phyloP scores from a whole-genome alignment of 1,140 invertebrate species.

The Saxidomus purpurata region DNA sequence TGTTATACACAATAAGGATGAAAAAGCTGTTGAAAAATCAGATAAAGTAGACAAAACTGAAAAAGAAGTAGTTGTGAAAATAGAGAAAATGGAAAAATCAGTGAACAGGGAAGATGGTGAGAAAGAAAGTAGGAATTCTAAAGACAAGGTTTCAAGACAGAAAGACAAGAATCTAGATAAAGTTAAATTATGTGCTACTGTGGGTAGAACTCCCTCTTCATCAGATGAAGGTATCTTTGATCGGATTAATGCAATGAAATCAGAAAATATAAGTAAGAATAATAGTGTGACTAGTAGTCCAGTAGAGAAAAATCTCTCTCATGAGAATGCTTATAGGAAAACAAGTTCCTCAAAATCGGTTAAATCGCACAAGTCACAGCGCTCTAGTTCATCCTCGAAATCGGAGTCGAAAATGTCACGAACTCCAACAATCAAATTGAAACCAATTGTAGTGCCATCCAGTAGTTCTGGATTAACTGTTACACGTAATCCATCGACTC shows the following conservation, averaged over 20 bases:
- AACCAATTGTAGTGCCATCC: slow-evolving; percentile 82
- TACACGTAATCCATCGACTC: slow-evolving; percentile 66
- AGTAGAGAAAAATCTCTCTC: slow-evolving; percentile 27
- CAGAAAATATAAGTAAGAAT: slow-evolving; percentile 42
- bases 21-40: slow-evolving; percentile 7
- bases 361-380: slow-evolving; percentile 76
- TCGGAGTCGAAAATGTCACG: slow-evolving; percentile 84
- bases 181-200: slow-evolving; percentile 55
- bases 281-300: slow-evolving; percentile 8
- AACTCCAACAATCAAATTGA: slow-evolving; percentile 84
- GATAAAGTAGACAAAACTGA: slow-evolving; percentile 38
- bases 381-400: slow-evolving; percentile 72
- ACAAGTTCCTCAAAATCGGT: slow-evolving; percentile 63
- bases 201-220: slow-evolving; percentile 42
- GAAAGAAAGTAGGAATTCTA: slow-evolving; percentile 37
- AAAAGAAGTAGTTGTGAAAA: slow-evolving; percentile 53
- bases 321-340: slow-evolving; percentile 42
- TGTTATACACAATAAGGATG: slow-evolving; percentile 33
- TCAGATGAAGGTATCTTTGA: slow-evolving; percentile 68
- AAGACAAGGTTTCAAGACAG: slow-evolving; percentile 31
- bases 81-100: slow-evolving; percentile 44
- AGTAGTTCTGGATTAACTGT: slow-evolving; percentile 74
- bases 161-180: slow-evolving; percentile 20
- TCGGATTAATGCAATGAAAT: slow-evolving; percentile 67
- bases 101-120: background rate